A percentile compares a stretch with the other conserved stretches of the same genome.
Evolutionary conservation across 2,113 vertebrate genomes (phyloP).

Genomic region (Aptenodytes forsteri): DNA sequence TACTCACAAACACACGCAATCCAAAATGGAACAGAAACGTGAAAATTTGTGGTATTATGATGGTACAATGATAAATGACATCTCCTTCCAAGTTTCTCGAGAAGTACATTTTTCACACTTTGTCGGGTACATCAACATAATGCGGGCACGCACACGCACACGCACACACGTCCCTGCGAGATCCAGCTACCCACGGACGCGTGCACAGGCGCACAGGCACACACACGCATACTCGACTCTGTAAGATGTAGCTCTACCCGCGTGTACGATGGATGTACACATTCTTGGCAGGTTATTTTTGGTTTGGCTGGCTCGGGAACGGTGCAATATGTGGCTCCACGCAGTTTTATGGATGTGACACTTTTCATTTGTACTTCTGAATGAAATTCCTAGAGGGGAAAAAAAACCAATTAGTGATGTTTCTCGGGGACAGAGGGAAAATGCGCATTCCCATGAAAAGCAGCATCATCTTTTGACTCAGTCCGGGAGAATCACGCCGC

Average conservation of each 20-base stretch:
- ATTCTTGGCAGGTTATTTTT: conserved; percentile 8
- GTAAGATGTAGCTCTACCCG: not conserved
- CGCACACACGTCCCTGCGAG: not conserved
- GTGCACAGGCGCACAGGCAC: not conserved
- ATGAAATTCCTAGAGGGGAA: not conserved
- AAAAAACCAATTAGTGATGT: not conserved
- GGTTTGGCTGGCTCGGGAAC: not conserved
- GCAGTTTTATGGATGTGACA: not conserved
- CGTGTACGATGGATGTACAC: not conserved
- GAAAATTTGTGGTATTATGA: conserved; percentile 56
- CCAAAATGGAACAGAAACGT: conserved; percentile 78
- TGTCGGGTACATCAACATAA: not conserved
- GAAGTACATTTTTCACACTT: conserved; percentile 65
- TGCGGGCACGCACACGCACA: fast-evolving
- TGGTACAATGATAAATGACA: conserved; percentile 55
- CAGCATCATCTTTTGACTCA: not conserved
- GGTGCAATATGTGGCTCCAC: not conserved
- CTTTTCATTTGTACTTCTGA: not conserved
- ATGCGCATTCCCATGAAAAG: not conserved
- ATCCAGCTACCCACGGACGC: not conserved
- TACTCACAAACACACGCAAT: conserved; percentile 83
- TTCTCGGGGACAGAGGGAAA: not conserved
- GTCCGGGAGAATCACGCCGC: not conserved
- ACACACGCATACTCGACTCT: not conserved
- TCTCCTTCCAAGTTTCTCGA: conserved; percentile 70